Evolutionary conservation across 1,140 invertebrate species (phyloP).

Genomic region (Papilio machaon): DNA sequence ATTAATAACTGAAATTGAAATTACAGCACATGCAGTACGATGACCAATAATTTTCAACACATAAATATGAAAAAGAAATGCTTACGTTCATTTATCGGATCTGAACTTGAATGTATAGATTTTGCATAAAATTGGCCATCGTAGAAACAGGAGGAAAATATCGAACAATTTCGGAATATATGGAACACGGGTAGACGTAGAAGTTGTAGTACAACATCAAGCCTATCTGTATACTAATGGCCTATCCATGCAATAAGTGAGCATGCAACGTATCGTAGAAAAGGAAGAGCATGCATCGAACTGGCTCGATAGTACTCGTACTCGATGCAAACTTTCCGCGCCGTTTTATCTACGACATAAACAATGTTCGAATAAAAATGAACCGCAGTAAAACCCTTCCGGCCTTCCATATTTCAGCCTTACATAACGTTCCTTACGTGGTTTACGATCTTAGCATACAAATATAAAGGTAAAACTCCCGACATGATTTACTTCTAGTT

Average conservation of each 20-base stretch:
- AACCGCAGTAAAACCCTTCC: slow-evolving; percentile 30
- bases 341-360: slow-evolving; percentile 28
- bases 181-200: slow-evolving; percentile 49
- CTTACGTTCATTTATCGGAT: not conserved
- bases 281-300: slow-evolving; percentile 41
- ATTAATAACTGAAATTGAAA: too few relatives aligned
- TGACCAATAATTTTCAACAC: not conserved
- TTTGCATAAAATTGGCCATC: slow-evolving; percentile 46
- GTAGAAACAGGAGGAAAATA: slow-evolving; percentile 58
- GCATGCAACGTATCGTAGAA: slow-evolving; percentile 54
- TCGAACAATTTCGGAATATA: slow-evolving; percentile 64
- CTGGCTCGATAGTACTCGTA: slow-evolving; percentile 23
- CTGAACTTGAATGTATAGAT: not conserved
- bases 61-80: not conserved
- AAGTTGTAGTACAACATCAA: slow-evolving; percentile 63
- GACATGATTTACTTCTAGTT: not conserved
- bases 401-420: slow-evolving; percentile 29
- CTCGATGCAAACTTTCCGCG: not conserved
- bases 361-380: slow-evolving; percentile 33
- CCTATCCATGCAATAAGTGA: slow-evolving; percentile 61
- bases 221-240: slow-evolving; percentile 67
- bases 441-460: slow-evolving; percentile 13
- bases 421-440: slow-evolving; percentile 26
- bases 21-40: too few relatives aligned
- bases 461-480: not conserved